Base-by-base conservation (phyloP, 1,140 invertebrate genomes). In the Ruditapes philippinarum region DNA sequence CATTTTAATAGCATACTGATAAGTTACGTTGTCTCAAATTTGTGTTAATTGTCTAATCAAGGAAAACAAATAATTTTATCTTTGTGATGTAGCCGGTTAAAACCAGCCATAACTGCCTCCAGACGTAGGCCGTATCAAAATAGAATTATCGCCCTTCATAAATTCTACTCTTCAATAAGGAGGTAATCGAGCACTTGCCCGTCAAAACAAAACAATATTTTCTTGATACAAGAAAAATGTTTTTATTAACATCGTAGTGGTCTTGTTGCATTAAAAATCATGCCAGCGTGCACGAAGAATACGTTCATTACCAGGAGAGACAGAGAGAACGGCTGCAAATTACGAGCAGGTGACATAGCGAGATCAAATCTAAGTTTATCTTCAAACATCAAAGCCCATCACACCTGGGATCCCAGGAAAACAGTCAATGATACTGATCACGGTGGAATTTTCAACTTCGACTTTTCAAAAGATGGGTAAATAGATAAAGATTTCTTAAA, bases 381-480 rank as follows among this genome's bases (percentile, higher is more conserved):
- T 5, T 88, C 91, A 22, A 83, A 79, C 49, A 81, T 93, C 7
- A 81, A 91, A 74, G 81, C 92, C 36, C 68, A 91, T 11, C 74
- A 90, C 70, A 93, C 88, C 12, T 95, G 94, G 93, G 91, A 95
- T 70, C 95, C 94, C 33, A 85, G 57, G n/a, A 88, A 92, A 36
- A 92, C 92, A 9, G 80, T 90, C 0, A 42, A 88, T 33, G 86
- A 93, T 49, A 90, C 91, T 36, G 91, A 94, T 60, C 97, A 97
- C 93, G 98, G 98, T 49, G 98, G 98, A 51, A 97, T 99, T 42
- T 99, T 99, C 95, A 99, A 99, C 96, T 96, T 99, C 93, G 98
- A 99, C 96, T 99, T 98, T 95, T 98, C 98, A 76, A 97, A 98
- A 60, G 98, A 99, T 96, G 98, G 98, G 97, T 98, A 96, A 97